Percentiles rank a stretch among this genome's conserved stretches.
These are phyloP conservation scores for Gobio occitaniae DNA, from an alignment of 2,797 vertebrate species.

Conservation along the genomic window DNA sequence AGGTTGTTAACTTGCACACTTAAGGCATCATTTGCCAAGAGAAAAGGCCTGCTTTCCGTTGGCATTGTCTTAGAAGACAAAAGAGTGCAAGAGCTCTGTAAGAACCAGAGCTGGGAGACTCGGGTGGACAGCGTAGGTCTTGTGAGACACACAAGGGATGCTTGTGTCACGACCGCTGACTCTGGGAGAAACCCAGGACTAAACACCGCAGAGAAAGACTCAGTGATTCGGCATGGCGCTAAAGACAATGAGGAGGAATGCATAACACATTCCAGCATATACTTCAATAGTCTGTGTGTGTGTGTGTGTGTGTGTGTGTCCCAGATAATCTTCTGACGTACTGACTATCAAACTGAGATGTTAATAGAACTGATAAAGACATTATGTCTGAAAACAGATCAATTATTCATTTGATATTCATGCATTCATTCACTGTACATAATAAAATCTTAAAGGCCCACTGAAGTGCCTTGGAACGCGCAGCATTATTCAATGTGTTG, in stretches of 20 bases:
- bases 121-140: conserved; percentile 69
- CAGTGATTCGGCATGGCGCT: conserved; percentile 78
- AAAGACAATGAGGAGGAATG: conserved; percentile 68
- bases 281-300: conserved; percentile 2
- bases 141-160: conserved; percentile 73
- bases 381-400: conserved; percentile 70
- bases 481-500: no score
- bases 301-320: neutral
- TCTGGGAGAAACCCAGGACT: conserved; percentile 69
- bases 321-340: conserved; percentile 16
- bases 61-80: conserved; percentile 77
- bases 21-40: conserved; percentile 82
- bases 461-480: no score
- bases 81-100: conserved; percentile 71
- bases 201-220: conserved; percentile 71
- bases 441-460: neutral
- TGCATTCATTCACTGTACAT: neutral
- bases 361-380: conserved; percentile 55
- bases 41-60: conserved; percentile 66
- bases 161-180: conserved; percentile 77
- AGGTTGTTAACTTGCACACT: conserved; percentile 81
- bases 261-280: conserved; percentile 16
- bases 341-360: conserved; percentile 1
- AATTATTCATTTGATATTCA: conserved; percentile 69
- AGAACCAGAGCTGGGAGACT: conserved; percentile 51